Base-by-base conservation (phyloP, 2,113 vertebrate species). In the Antennarius striatus region DNA sequence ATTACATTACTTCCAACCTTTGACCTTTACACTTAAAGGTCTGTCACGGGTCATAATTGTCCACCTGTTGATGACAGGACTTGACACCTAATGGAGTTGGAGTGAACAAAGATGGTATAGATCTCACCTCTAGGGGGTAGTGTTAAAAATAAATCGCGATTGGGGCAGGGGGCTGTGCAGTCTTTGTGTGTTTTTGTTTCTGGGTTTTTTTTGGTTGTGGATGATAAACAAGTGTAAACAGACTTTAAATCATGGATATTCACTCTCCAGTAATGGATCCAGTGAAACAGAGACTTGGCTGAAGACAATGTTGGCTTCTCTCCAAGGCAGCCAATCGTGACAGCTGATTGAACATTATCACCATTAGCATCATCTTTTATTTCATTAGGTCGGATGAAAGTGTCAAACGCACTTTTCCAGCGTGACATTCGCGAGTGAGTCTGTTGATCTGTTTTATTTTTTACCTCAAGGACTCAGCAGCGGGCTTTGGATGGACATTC, bases 1-100 rank as follows among this genome's bases (percentile, higher is more conserved):
- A 77, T 77, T 69, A 39, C 6, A 56, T 54, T 63, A 54, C 52
- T 36, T 39, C 0, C 58, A 57, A 53, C 48, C 77, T 71, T 53
- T 78, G 68, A 58, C 54, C 56, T 4, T 7, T 6, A 46, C 9
- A 49, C 59, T 56, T 63, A 78, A 71, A 53, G 60, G 48, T 14
- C 52, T 72, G 67, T 72, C 57, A 77, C 1, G 29, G 74, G 40
- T 77, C 50, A 16, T 56, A 72, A 68, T 4, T 39, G 55, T 64
- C 60, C 62, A 50, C 53, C 51, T 74, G 59, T 3, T 59, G 1
- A 43, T 39, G 61, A 58, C 12, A 60, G 46, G 46, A 43, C 0
- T 15, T 22, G 39, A 42, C 8, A 28, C 49, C 53, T 53, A 42
- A 36, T n/a, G 49, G 13, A 43, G 51, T 59, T 49, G 22, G 56